phyloP scores from a whole-genome alignment of 1,140 invertebrate species.

The Plodia interpunctella region DNA sequence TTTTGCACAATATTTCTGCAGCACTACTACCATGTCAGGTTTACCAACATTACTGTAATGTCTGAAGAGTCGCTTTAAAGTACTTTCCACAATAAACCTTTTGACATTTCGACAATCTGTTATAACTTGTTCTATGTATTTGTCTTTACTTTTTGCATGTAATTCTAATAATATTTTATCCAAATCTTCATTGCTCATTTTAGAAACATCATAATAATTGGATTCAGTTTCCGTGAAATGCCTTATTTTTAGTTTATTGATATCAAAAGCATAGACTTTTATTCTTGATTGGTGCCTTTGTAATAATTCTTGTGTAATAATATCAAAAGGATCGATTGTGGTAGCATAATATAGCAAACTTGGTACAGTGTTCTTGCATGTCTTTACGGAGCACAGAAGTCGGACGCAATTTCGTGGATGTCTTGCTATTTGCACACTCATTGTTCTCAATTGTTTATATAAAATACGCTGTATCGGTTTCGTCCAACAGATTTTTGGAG shows the following conservation, averaged over 20 bases:
- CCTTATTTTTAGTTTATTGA: slow-evolving; percentile 29
- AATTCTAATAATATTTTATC: slow-evolving; percentile 37
- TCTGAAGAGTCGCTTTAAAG: slow-evolving; percentile 53
- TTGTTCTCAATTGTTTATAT: slow-evolving; percentile 22
- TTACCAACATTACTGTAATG: slow-evolving; percentile 46
- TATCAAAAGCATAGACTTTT: slow-evolving; percentile 25
- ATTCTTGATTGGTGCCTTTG: slow-evolving; percentile 27
- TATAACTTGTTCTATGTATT: slow-evolving; percentile 35
- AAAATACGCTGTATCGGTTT: too few species aligned
- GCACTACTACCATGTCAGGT: slow-evolving; percentile 37
- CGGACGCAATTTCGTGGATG: slow-evolving; percentile 27
- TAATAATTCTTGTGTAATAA: slow-evolving; percentile 33
- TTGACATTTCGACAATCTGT: slow-evolving; percentile 35
- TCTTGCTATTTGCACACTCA: slow-evolving; percentile 21
- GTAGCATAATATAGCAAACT: slow-evolving; percentile 19
- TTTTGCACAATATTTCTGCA: slow-evolving; percentile 47
- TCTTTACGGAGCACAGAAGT: slow-evolving; percentile 19
- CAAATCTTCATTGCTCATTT: slow-evolving; percentile 36
- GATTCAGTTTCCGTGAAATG: slow-evolving; percentile 33
- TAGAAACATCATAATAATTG: slow-evolving; percentile 27
- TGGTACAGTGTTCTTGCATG: slow-evolving; percentile 13
- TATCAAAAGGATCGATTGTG: slow-evolving; percentile 32
- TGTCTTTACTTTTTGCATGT: slow-evolving; percentile 43
- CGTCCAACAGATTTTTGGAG: too few species aligned
- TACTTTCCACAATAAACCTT: slow-evolving; percentile 35